phyloP scores from a whole-genome alignment of 2,797 vertebrate species.

The Coccyzus lansbergi region DNA sequence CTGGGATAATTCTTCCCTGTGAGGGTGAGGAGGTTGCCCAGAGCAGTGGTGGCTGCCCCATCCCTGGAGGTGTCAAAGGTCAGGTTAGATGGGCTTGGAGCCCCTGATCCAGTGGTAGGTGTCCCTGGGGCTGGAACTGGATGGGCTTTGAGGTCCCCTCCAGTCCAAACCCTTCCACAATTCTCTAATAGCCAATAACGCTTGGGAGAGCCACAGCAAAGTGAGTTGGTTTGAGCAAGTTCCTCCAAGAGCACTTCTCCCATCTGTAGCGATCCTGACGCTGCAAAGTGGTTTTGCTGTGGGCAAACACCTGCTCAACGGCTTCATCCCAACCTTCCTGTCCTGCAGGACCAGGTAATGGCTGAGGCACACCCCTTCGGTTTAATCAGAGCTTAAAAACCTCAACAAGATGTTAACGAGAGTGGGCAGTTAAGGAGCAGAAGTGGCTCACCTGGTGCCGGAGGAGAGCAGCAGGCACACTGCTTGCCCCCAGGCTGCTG shows the following conservation, averaged over 20 bases:
- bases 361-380: fast-evolving
- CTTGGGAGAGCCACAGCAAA: background rate
- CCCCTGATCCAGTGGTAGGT: too few species aligned
- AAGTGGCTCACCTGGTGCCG: fast-evolving
- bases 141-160: too few species aligned
- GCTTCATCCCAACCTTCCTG: fast-evolving
- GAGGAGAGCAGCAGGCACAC: background rate
- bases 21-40: too few species aligned
- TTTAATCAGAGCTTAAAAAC: background rate
- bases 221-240: fast-evolving
- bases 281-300: fast-evolving
- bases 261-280: fast-evolving
- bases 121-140: too few species aligned
- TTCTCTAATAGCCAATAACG: too few species aligned
- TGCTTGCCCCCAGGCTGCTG: too few species aligned
- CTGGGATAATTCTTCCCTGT: fast-evolving
- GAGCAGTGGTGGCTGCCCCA: too few species aligned
- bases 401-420: fast-evolving
- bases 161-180: too few species aligned
- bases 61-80: too few species aligned
- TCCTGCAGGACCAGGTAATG: fast-evolving
- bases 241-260: background rate
- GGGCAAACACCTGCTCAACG: fast-evolving
- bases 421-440: fast-evolving
- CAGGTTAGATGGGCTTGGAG: too few species aligned